Evolutionary conservation across 2,797 vertebrate genomes (phyloP), one percentile per base, ranked within the genome.

Genomic region (Microctenopoma steveboyesi): DNA sequence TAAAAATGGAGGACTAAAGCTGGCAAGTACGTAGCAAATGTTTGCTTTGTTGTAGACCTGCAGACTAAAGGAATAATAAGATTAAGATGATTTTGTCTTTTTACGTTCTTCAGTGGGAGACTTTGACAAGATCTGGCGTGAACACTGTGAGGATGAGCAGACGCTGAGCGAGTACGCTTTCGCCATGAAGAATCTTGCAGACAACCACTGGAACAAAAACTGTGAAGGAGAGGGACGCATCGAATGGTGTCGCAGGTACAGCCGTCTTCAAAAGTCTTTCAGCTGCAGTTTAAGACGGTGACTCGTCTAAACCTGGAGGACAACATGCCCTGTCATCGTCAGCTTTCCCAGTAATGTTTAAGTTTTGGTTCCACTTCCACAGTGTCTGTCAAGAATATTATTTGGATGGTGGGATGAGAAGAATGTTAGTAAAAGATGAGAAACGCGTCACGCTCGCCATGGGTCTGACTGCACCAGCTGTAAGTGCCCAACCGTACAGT

Each of bases 51-150:
- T 56, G 11, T 49, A 33, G 30, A 33, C 0, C 4, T 18, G 33
- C 33, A 16, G 30, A 25, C 2, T 33, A 7, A 35, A 30, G 37
- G 7, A 46, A 11, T 22, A 37, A 11, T 22, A 1, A 45, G 43
- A 16, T 16, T 49, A 5, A n/a, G 4, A 45, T 40, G 11, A 37
- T 64, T 7, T 12, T 40, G 1, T 10, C 11, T 39, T 12, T 49
- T 13, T 8, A 10, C n/a, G 1, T 57, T 54, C 35, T 51, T 22
- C 83, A 99, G 98, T 98, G 95, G 97, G 97, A 12, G 97, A 99
- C 91, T 99, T 99, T 87, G 96, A 99, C 81, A 98, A 97, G 92
- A 98, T 99, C 88, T 99, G 98, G 98, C 94, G 96, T 18, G 98
- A 99, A 85, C 98, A 99, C 91, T 99, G 98, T 71, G 95, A 98